Evolutionary conservation across 1,140 invertebrate species (phyloP).

Genomic region (Diorhabda sublineata): DNA sequence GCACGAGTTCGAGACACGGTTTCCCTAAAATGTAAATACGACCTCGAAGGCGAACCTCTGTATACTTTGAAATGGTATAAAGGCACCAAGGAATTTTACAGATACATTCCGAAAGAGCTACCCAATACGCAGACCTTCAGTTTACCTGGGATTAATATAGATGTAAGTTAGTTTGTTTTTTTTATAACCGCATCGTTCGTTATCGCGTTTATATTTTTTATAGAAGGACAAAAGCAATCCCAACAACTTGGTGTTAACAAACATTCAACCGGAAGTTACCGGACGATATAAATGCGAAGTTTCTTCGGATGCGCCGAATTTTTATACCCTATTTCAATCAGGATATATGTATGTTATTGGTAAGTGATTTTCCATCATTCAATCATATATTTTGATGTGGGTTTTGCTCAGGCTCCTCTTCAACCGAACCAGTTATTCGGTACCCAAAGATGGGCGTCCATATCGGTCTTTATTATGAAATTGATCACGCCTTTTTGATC

Average conservation of each 20-base stretch:
- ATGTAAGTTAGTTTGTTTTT: slow-evolving; percentile 56
- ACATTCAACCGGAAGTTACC: slow-evolving; percentile 60
- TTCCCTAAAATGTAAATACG: slow-evolving; percentile 72
- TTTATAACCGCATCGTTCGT: too few relatives aligned
- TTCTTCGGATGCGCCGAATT: slow-evolving; percentile 66
- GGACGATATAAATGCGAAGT: slow-evolving; percentile 71
- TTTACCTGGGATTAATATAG: slow-evolving; percentile 57
- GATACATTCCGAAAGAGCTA: slow-evolving; percentile 68
- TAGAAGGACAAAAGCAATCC: slow-evolving; percentile 58
- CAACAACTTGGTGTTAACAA: slow-evolving; percentile 62
- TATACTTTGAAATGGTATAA: slow-evolving; percentile 84
- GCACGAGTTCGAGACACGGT: slow-evolving; percentile 67
- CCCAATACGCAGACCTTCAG: slow-evolving; percentile 65
- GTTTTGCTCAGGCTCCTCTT: too few relatives aligned
- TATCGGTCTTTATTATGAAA: too few relatives aligned
- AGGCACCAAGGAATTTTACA: slow-evolving; percentile 67
- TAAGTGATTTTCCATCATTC: slow-evolving; percentile 48
- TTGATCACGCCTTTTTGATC: too few relatives aligned
- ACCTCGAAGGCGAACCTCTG: slow-evolving; percentile 67
- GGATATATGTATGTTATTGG: slow-evolving; percentile 68
- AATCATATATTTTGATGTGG: too few relatives aligned
- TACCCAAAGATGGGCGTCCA: too few relatives aligned
- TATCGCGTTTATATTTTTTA: slow-evolving; percentile 25
- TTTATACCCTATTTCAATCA: slow-evolving; percentile 61
- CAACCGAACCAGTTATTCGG: too few relatives aligned